These are phyloP conservation scores for Acipenser ruthenus DNA, from an alignment of 2,797 vertebrate species.

Conservation along the genomic window DNA sequence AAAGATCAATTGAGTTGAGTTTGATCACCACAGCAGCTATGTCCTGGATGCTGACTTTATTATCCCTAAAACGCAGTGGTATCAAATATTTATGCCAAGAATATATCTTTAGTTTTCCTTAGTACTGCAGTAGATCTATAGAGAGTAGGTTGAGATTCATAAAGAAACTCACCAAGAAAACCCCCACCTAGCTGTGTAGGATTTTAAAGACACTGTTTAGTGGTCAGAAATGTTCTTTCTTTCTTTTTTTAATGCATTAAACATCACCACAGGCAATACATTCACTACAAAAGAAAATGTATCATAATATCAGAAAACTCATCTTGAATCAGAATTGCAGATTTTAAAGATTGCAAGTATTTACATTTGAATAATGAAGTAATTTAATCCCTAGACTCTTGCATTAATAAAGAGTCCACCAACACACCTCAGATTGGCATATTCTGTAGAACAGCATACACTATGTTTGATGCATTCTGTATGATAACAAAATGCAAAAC, in stretches of 20 bases:
- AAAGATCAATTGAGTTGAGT: not conserved
- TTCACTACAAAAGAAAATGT: no score
- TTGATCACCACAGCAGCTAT: not conserved
- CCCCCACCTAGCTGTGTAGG: no score
- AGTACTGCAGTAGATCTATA: no score
- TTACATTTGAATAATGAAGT: not conserved
- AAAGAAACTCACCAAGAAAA: no score
- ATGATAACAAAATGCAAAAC: constrained; percentile 2
- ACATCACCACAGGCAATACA: no score
- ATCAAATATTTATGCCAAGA: constrained; percentile 16
- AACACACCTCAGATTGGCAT: not conserved
- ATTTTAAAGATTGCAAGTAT: not conserved
- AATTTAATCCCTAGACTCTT: not conserved
- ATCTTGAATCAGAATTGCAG: not conserved
- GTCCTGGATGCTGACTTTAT: constrained; percentile 9
- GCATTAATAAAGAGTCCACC: not conserved
- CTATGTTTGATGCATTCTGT: not conserved
- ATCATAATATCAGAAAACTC: no score
- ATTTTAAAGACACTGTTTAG: no score
- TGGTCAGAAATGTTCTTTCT: no score
- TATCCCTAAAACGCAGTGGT: constrained; percentile 13
- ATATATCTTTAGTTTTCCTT: constrained; percentile 8
- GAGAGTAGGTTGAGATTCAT: no score
- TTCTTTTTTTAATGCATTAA: no score
- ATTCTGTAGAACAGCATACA: not conserved